Conservation (phyloP, 92 coral and sea anemone genomes). For the Phenganax stokvisi region DNA sequence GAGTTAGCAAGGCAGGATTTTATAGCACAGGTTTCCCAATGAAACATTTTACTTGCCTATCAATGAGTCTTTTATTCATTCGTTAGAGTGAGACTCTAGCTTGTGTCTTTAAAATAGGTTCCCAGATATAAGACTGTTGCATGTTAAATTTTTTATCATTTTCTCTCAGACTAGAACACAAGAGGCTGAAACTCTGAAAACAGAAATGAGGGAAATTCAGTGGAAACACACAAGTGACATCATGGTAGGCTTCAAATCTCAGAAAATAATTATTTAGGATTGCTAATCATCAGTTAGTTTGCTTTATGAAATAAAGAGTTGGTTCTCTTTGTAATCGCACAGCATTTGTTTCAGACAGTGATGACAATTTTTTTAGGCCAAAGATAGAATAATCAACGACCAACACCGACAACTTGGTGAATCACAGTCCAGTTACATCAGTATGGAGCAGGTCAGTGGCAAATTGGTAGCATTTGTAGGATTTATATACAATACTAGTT, state of each 20-base stretch:
- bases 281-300: not conserved
- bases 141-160: too few relatives aligned
- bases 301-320: not conserved
- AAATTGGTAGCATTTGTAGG: not conserved
- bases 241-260: constrained; percentile 40
- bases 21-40: constrained; percentile 57
- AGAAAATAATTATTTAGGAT: not conserved
- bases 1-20: constrained; percentile 72
- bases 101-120: not conserved
- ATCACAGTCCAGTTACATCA: constrained; percentile 52
- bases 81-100: not conserved
- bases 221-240: constrained; percentile 52
- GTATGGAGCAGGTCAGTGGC: constrained; percentile 76
- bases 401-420: constrained; percentile 55
- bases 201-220: constrained; percentile 55
- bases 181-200: constrained; percentile 57
- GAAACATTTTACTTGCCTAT: not conserved
- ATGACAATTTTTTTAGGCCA: constrained; percentile 49
- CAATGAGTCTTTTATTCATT: not conserved
- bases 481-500: not conserved
- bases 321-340: not conserved
- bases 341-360: not conserved
- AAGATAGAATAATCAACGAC: constrained; percentile 57
- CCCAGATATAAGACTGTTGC: not conserved
- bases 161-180: constrained; percentile 54